phyloP scores from a whole-genome alignment of 1,140 invertebrate species.

The Caenorhabditis inopinata region DNA sequence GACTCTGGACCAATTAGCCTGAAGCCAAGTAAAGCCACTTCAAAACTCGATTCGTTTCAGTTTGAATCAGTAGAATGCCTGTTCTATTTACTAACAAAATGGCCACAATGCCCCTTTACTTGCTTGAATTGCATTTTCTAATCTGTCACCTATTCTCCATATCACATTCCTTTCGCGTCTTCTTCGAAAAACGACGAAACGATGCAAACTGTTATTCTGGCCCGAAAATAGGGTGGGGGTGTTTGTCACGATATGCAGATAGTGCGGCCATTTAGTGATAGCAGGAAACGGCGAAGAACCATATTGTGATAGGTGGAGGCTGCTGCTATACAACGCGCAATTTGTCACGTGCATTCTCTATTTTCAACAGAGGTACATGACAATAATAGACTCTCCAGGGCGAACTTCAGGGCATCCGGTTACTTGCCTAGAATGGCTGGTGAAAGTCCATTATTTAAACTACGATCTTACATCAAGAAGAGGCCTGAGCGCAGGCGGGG shows the following conservation, averaged over 20 bases:
- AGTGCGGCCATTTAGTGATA: not conserved
- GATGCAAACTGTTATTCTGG: not conserved
- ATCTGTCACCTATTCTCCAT: not conserved
- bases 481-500: not conserved
- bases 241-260: not conserved
- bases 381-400: not conserved
- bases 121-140: not conserved
- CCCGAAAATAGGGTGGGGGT: not conserved
- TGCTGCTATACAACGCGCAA: not conserved
- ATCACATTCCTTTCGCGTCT: not conserved
- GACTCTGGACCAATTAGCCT: too few species aligned
- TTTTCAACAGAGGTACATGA: not conserved
- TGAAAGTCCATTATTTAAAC: conserved; percentile 10
- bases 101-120: not conserved
- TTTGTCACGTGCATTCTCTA: conserved; percentile 14
- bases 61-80: too few species aligned
- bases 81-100: not conserved
- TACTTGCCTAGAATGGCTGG: not conserved
- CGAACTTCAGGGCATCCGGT: not conserved
- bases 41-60: too few species aligned
- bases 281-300: not conserved
- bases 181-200: not conserved
- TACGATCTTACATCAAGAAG: not conserved
- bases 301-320: not conserved
- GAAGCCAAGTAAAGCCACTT: too few species aligned